Percentiles rank a stretch among this genome's conserved stretches.
Evolutionary conservation across 2,888 invertebrate genomes (phyloP).

Genomic region (Thereva unica): DNA sequence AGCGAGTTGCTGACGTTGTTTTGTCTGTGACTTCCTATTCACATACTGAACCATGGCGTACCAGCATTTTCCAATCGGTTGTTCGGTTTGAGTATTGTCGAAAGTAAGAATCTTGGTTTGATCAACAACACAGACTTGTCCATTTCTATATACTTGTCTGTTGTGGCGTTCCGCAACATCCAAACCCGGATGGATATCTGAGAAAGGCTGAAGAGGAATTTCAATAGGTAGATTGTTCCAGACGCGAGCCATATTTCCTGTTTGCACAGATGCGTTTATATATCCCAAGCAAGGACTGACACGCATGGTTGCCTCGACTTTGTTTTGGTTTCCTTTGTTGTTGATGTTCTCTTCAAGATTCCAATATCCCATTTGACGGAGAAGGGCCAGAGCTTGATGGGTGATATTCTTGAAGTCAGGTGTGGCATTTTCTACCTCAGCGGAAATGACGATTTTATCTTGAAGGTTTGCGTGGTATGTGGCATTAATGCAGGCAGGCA

Average conservation of each 20-base stretch:
- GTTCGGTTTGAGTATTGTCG: conserved; percentile 66
- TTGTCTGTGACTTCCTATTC: conserved; percentile 44
- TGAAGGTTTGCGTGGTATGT: conserved; percentile 62
- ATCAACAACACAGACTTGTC: conserved; percentile 64
- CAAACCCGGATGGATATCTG: conserved; percentile 60
- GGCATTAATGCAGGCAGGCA: conserved; percentile 64
- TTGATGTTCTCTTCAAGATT: conserved; percentile 60
- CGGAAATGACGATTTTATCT: conserved; percentile 60
- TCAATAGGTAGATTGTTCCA: conserved; percentile 60
- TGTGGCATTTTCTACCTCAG: conserved; percentile 62
- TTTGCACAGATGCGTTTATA: conserved; percentile 59
- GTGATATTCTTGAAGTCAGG: conserved; percentile 57
- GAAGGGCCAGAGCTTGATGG: conserved; percentile 58
- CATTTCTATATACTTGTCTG: conserved; percentile 50
- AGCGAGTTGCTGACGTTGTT: neutral
- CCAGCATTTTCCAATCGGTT: conserved; percentile 63
- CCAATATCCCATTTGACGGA: conserved; percentile 59
- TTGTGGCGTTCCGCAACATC: conserved; percentile 47
- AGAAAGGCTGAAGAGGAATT: conserved; percentile 53
- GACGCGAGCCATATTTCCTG: conserved; percentile 54
- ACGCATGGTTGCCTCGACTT: conserved; percentile 59
- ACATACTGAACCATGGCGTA: conserved; percentile 65
- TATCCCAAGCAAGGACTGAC: conserved; percentile 59
- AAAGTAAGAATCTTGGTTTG: conserved; percentile 65
- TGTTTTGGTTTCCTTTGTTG: conserved; percentile 58